A percentile compares a stretch with the other conserved stretches of the same genome.
phyloP scores from a whole-genome alignment of 2,797 vertebrate species.

The Salarias fasciatus region DNA sequence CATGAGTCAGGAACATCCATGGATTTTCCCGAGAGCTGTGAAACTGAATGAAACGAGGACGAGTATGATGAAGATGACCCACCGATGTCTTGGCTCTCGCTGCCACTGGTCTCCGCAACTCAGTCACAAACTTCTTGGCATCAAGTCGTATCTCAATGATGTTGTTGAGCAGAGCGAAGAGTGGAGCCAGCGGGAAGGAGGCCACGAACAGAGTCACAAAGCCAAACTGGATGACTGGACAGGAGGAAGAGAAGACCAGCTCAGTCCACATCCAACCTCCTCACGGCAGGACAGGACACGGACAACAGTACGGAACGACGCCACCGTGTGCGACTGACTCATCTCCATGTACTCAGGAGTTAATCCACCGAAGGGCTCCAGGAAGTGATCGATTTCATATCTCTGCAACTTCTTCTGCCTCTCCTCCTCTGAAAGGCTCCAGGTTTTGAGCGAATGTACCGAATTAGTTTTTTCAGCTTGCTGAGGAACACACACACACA shows the following conservation, averaged over 20 bases:
- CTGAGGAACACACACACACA: constrained; percentile 70
- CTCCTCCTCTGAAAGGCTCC: constrained; percentile 88
- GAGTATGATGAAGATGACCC: constrained; percentile 45
- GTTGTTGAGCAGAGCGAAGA: constrained; percentile 97
- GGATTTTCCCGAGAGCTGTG: too few species aligned
- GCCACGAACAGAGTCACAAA: constrained; percentile 98
- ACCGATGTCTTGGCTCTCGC: constrained; percentile 97
- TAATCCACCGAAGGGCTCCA: constrained; percentile 94
- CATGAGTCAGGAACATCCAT: too few species aligned
- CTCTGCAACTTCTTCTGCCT: constrained; percentile 87
- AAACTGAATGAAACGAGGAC: too few species aligned
- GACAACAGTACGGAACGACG: too few species aligned
- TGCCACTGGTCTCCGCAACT: constrained; percentile 93
- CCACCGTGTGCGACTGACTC: constrained; percentile 85
- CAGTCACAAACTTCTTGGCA: constrained; percentile 95
- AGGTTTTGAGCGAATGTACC: constrained; percentile 89
- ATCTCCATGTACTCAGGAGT: constrained; percentile 99
- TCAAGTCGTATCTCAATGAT: constrained; percentile 98
- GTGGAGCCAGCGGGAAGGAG: constrained; percentile 94
- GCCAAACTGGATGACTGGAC: constrained; percentile 97
- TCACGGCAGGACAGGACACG: too few species aligned
- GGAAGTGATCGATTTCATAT: constrained; percentile 92
- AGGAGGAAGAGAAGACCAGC: too few species aligned
- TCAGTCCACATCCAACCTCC: too few species aligned
- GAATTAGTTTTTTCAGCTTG: constrained; percentile 96